These are phyloP conservation scores for Panagrolaimus sp. DNA, from an alignment of 1,140 invertebrate genomes.

Conservation along the genomic window DNA sequence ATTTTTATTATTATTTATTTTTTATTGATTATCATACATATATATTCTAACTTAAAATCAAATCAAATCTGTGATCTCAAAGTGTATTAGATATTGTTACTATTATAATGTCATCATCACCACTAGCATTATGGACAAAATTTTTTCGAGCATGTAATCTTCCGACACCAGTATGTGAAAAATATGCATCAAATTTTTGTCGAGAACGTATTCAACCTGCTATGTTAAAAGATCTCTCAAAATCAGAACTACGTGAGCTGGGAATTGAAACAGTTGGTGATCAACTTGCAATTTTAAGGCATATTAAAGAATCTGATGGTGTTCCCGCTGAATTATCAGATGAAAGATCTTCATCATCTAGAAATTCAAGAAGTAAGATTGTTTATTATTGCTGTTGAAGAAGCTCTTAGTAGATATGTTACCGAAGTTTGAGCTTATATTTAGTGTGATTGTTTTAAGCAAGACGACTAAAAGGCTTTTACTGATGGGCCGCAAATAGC, in stretches of 20 bases:
- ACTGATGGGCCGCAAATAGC: too few relatives aligned
- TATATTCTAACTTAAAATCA: too few relatives aligned
- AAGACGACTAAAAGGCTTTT: too few relatives aligned
- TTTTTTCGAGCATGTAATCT: not conserved
- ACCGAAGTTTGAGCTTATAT: too few relatives aligned
- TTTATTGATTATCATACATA: too few relatives aligned
- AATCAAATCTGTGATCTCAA: too few relatives aligned
- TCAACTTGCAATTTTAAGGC: slow-evolving; percentile 1
- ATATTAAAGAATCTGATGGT: not conserved
- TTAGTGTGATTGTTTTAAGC: too few relatives aligned
- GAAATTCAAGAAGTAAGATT: too few relatives aligned
- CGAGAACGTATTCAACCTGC: not conserved
- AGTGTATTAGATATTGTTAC: too few relatives aligned
- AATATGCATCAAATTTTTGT: not conserved
- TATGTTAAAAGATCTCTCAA: not conserved
- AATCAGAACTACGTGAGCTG: slow-evolving; percentile 4
- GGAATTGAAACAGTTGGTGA: not conserved
- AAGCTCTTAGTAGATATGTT: too few relatives aligned
- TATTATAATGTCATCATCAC: not conserved
- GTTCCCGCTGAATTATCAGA: not conserved
- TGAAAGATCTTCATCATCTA: not conserved
- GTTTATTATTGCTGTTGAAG: too few relatives aligned
- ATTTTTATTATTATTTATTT: too few relatives aligned
- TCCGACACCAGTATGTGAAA: not conserved
- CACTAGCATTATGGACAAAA: slow-evolving; percentile 1